Conservation (phyloP, 2,113 vertebrate genomes). For the Irena cyanogastra region DNA sequence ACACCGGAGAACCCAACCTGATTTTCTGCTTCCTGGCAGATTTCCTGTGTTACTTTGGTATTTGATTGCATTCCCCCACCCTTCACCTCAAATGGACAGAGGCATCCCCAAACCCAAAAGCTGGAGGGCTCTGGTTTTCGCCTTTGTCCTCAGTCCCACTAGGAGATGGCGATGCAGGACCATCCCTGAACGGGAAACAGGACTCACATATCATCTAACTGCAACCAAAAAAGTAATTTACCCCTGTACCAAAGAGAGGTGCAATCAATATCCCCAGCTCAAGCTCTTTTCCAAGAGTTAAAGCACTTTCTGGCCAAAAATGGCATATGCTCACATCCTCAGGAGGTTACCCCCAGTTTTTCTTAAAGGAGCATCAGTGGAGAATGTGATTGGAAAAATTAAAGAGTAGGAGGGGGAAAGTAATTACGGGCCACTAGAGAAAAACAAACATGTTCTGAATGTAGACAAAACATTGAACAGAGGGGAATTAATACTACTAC, state of each 20-base stretch:
- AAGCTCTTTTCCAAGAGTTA: background rate
- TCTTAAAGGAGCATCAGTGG: background rate
- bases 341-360: background rate
- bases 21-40: background rate
- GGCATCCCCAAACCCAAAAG: background rate
- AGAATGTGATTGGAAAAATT: background rate
- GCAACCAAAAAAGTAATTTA: background rate
- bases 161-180: background rate
- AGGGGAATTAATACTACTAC: constrained; percentile 20
- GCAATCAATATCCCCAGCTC: background rate
- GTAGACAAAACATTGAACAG: constrained; percentile 43
- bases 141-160: rapidly evolving
- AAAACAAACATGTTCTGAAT: constrained; percentile 35
- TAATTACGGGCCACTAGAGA: constrained; percentile 13
- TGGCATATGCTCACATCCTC: background rate
- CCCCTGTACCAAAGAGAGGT: background rate
- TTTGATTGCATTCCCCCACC: background rate
- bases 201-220: background rate
- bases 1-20: background rate
- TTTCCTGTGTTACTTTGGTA: background rate
- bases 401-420: background rate
- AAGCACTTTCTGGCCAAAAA: background rate
- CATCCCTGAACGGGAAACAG: background rate
- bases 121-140: background rate
- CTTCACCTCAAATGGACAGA: background rate